Conservation (phyloP, 2,888 invertebrate species). For the Calliopum simillimum region DNA sequence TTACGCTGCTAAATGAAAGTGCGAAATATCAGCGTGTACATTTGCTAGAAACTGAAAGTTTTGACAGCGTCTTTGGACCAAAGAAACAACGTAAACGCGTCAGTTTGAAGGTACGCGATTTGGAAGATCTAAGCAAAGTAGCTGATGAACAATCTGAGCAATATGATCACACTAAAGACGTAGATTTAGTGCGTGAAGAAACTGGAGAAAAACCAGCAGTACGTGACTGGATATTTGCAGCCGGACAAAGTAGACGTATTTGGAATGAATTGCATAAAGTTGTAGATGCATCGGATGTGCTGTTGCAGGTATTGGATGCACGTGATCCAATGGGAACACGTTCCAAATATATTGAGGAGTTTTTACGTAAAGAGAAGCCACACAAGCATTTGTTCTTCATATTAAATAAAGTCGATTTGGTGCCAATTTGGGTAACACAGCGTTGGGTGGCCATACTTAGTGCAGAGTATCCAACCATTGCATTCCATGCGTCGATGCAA, state of each 20-base stretch:
- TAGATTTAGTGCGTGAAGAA: slow-evolving; percentile 85
- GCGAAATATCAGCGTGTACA: slow-evolving; percentile 92
- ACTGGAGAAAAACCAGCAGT: slow-evolving; percentile 83
- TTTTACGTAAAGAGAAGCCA: slow-evolving; percentile 91
- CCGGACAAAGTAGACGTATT: slow-evolving; percentile 96
- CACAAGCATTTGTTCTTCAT: slow-evolving; percentile 98
- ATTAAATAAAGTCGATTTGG: slow-evolving; percentile 95
- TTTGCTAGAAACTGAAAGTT: slow-evolving; percentile 94
- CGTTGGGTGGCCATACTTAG: slow-evolving; percentile 96
- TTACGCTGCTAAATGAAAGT: slow-evolving; percentile 93
- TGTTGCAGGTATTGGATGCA: slow-evolving; percentile 96
- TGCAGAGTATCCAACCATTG: slow-evolving; percentile 95
- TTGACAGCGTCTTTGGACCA: slow-evolving; percentile 93
- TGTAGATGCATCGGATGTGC: slow-evolving; percentile 97
- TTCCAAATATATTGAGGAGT: slow-evolving; percentile 91
- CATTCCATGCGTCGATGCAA: slow-evolving; percentile 98
- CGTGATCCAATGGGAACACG: slow-evolving; percentile 97
- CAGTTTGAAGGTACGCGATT: slow-evolving; percentile 79
- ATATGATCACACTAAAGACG: slow-evolving; percentile 86
- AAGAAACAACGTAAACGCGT: slow-evolving; percentile 94
- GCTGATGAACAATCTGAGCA: slow-evolving; percentile 79
- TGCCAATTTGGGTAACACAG: slow-evolving; percentile 98
- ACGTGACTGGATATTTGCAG: slow-evolving; percentile 94
- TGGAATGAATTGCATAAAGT: slow-evolving; percentile 99
- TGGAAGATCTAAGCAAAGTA: slow-evolving; percentile 81